Evolutionary conservation across 2,888 invertebrate species (phyloP), one percentile per base, ranked within the genome.

Genomic region (Acanthopleura granulata): DNA sequence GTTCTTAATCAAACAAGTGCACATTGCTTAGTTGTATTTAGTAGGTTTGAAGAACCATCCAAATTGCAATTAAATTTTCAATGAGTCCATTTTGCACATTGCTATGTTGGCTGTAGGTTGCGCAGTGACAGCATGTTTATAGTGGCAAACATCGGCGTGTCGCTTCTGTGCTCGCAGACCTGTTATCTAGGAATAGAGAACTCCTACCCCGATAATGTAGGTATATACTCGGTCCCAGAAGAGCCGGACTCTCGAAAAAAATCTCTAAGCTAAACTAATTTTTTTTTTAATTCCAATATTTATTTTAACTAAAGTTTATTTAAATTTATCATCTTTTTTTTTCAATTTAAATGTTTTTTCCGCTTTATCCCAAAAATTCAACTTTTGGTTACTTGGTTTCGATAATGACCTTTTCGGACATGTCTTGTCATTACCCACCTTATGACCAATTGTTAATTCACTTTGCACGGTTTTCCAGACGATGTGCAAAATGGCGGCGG

Each of bases 401-500:
- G n/a, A n/a, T n/a, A n/a, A n/a, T n/a, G n/a, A n/a, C n/a, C n/a
- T n/a, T n/a, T n/a, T n/a, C n/a, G n/a, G n/a, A n/a, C n/a, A n/a
- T n/a, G n/a, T n/a, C n/a, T n/a, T n/a, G n/a, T n/a, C n/a, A n/a
- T n/a, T n/a, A n/a, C n/a, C n/a, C n/a, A n/a, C n/a, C n/a, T n/a
- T n/a, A 40, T 40, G 40, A 9, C 40, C 9, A 9, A 6, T 9
- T 40, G 4, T 40, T 6, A 40, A 40, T 40, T 40, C 40, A 40
- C 40, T 6, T 40, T 3, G 40, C 9, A 40, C 57, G 3, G 57
- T 57, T 72, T 77, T 79, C 30, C 80, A 86, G 86, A 51, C 80
- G 1, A 79, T 84, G 78, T 86, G 86, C 74, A 84, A 82, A 72
- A 79, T 81, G 27, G 84, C 86, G 0, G 81, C 86, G 1, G 80